Percentiles rank a stretch among this genome's conserved stretches.
phyloP scores from a whole-genome alignment of 2,113 vertebrate species.

The Helogale parvula region DNA sequence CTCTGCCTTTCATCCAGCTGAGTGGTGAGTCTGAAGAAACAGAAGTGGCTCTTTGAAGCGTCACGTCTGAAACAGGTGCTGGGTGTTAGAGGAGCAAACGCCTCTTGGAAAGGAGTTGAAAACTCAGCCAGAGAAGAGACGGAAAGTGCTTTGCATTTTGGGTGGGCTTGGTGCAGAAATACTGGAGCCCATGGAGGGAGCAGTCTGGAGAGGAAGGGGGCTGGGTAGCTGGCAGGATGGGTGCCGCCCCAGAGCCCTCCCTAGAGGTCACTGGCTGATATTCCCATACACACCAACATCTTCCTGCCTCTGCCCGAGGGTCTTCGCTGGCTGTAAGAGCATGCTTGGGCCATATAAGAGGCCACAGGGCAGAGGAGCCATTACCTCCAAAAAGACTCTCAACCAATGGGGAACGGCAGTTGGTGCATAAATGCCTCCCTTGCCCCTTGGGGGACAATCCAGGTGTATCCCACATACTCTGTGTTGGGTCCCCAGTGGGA shows the following conservation, averaged over 20 bases:
- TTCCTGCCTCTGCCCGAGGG: background rate
- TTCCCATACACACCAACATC: background rate
- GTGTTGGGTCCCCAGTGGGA: background rate
- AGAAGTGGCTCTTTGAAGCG: conserved; percentile 61
- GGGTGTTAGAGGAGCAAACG: conserved; percentile 66
- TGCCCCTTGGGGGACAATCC: background rate
- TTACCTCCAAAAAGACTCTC: background rate
- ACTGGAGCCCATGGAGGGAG: background rate
- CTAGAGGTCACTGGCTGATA: background rate
- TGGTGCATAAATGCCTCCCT: background rate
- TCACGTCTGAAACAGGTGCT: conserved; percentile 62
- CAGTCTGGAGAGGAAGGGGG: background rate
- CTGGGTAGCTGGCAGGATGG: background rate
- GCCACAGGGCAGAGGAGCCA: background rate
- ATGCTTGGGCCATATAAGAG: background rate
- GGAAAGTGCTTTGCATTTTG: background rate
- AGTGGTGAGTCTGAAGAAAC: conserved; percentile 62
- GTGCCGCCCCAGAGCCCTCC: no score
- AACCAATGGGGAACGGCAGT: background rate
- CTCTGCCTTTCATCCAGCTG: conserved; percentile 79
- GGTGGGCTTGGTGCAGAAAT: background rate
- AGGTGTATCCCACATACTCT: no score
- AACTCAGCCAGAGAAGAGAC: conserved; percentile 59
- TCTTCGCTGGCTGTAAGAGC: background rate
- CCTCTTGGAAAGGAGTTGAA: conserved; percentile 70